These are phyloP conservation scores for Sycobia sp. DNA, from an alignment of 1,140 invertebrate genomes.

Conservation along the genomic window DNA sequence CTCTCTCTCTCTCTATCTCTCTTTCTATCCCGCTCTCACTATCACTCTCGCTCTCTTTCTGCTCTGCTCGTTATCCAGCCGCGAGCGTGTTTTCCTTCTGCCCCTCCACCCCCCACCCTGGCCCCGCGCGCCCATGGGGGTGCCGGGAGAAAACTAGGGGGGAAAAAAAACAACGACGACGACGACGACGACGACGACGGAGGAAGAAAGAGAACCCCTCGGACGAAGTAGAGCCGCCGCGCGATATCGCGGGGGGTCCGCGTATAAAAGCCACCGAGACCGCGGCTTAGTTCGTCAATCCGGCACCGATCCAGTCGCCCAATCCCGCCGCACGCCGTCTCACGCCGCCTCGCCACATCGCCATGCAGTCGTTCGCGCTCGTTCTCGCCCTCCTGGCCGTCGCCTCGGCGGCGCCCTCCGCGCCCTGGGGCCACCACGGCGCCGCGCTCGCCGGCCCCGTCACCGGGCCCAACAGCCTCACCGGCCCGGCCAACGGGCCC, in stretches of 20 bases:
- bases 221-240: no score
- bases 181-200: no score
- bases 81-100: no score
- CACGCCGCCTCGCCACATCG: not conserved
- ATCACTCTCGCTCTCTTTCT: not conserved
- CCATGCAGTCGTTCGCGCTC: constrained; percentile 47
- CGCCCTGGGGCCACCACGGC: constrained; percentile 45
- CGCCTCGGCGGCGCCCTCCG: constrained; percentile 50
- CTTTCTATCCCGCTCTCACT: no score
- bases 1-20: no score
- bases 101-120: no score
- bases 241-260: not conserved
- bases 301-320: constrained; percentile 4
- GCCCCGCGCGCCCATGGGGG: no score
- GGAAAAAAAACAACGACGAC: no score
- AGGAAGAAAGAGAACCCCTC: no score
- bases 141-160: no score
- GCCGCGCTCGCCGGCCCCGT: constrained; percentile 46
- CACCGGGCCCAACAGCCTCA: constrained; percentile 44
- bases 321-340: not conserved
- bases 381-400: constrained; percentile 47
- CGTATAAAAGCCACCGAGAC: constrained; percentile 20
- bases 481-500: constrained; percentile 23
- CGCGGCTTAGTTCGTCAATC: not conserved
- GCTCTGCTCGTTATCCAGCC: no score